Evolutionary conservation across 1,140 invertebrate species (phyloP).

Genomic region (Zaprionus ornatus): DNA sequence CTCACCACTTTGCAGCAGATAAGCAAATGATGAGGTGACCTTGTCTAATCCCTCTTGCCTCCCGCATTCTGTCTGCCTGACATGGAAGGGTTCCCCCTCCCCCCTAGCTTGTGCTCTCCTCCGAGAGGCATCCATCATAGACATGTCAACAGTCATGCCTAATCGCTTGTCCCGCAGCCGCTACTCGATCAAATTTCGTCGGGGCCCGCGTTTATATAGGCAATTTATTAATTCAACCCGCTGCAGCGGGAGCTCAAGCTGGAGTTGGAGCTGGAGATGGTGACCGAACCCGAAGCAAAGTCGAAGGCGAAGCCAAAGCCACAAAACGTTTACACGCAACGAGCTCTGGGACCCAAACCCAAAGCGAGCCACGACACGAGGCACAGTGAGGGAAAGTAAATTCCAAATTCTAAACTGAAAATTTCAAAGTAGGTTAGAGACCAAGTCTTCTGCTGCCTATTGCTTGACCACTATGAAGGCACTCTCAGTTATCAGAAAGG

Average conservation of each 20-base stretch:
- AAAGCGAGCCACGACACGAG: constrained; percentile 5
- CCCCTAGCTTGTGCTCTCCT: neutral
- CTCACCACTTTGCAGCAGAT: neutral
- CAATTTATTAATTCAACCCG: constrained; percentile 77
- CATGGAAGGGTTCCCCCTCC: neutral
- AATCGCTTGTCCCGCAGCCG: constrained; percentile 31
- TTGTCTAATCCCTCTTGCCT: neutral
- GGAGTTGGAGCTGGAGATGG: neutral
- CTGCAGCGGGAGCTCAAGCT: constrained; percentile 4
- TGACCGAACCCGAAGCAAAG: constrained; percentile 20
- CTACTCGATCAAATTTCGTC: constrained; percentile 65
- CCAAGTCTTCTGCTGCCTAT: too few relatives aligned
- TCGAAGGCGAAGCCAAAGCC: constrained; percentile 31
- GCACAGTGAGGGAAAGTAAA: neutral
- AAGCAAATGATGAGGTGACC: neutral
- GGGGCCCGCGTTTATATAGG: constrained; percentile 65
- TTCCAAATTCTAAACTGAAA: neutral
- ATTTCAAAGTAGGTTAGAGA: too few relatives aligned
- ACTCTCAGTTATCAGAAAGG: too few relatives aligned
- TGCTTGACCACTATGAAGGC: too few relatives aligned
- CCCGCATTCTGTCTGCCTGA: neutral
- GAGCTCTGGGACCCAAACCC: constrained; percentile 1
- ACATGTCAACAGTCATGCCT: constrained; percentile 33
- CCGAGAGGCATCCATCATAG: constrained; percentile 59
- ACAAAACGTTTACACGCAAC: constrained; percentile 66